Base-by-base conservation (phyloP, 2,888 invertebrate species). In the Ashinkailepas kermadecensis region DNA sequence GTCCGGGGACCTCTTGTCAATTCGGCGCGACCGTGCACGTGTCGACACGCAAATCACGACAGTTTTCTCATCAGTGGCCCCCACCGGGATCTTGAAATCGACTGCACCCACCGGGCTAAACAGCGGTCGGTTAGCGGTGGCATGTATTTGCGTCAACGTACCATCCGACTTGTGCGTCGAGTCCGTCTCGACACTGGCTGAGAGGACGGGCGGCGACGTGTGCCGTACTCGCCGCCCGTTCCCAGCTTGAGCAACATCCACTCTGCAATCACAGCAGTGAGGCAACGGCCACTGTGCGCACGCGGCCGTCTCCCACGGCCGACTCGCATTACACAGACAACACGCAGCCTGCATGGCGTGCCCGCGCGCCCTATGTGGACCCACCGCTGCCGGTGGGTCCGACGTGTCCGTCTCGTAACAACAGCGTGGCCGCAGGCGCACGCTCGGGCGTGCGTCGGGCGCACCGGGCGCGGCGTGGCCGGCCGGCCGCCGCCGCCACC, bases 171-270 rank as follows among this genome's bases (percentile, higher is more conserved):
- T 39, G 39, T 4, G 39, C 39, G 39, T 39, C 39, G 39, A 39
- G 39, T 39, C 39, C 39, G 39, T 4, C 39, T 39, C 70, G 39
- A 39, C 70, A 39, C 70, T 13, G 70, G 70, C 70, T 39, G 70
- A 39, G 70, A 70, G 39, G 13, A 12, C 70, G 70, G 39, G 39
- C 70, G 39, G 39, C 25, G 70, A 4, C 70, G 25, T 23, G 15
- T 15, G 62, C 70, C 70, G 70, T 4, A 39, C 39, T 4, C 39
- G 13, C 70, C 15, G 70, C 70, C 70, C 23, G 70, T 39, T 70
- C 70, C 70, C 70, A 70, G 70, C 70, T 70, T 70, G 70, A 70
- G 70, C 70, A 70, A 70, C 70, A 70, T 12, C 70, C 70, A 70
- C 70, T 70, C 70, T 70, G 70, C 70, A 70, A 70, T 39, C 70